These are phyloP conservation scores for Hypotaenidia philippensis DNA, from an alignment of 2,797 vertebrate genomes.

Conservation along the genomic window DNA sequence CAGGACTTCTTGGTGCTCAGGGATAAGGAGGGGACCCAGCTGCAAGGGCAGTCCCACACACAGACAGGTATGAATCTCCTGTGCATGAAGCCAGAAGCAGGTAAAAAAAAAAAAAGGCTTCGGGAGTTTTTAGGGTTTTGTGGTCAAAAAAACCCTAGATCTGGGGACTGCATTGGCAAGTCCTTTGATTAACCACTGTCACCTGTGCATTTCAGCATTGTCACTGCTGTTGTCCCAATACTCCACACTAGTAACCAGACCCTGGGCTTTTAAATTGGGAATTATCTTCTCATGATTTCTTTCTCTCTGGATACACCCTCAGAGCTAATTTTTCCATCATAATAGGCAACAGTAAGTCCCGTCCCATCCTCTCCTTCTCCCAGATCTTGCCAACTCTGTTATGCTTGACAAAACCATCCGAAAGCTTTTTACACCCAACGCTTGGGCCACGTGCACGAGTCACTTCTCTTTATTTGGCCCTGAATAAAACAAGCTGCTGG, in stretches of 20 bases:
- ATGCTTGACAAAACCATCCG: not conserved
- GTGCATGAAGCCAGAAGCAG: not conserved
- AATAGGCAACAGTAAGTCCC: not conserved
- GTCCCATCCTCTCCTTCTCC: not conserved
- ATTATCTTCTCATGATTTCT: not conserved
- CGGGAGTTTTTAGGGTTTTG: not conserved
- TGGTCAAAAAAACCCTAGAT: not conserved
- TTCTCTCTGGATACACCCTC: not conserved
- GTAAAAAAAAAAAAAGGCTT: not conserved
- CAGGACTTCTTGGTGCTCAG: not conserved
- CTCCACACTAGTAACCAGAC: not conserved
- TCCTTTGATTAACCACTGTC: not conserved
- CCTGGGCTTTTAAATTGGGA: not conserved
- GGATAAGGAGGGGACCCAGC: not conserved
- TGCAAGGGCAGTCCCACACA: no score
- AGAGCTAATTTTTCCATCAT: not conserved
- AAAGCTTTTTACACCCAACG: rapidly evolving
- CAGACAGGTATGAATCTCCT: not conserved
- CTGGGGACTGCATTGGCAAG: not conserved
- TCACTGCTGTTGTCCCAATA: not conserved
- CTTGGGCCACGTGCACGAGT: rapidly evolving
- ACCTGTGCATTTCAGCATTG: not conserved
- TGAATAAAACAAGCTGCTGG: not conserved
- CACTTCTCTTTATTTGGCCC: not conserved
- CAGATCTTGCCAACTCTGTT: not conserved